Conservation (phyloP, 2,888 invertebrate genomes). For the Cotesia congregata region DNA sequence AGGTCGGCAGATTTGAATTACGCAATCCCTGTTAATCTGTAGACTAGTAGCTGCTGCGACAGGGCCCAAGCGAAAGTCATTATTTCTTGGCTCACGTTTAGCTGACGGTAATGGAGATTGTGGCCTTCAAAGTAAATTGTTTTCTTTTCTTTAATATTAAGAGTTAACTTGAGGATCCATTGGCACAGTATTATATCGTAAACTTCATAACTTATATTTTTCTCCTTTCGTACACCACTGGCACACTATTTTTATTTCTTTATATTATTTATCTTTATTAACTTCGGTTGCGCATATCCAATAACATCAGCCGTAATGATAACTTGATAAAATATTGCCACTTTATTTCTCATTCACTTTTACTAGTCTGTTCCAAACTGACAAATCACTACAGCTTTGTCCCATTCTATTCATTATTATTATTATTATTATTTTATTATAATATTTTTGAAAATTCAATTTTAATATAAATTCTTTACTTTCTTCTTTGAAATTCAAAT, state of each 20-base stretch:
- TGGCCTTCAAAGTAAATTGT: conserved; percentile 71
- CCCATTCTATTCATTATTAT: no score
- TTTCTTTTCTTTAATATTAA: conserved; percentile 53
- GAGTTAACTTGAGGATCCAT: neutral
- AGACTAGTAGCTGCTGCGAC: conserved; percentile 46
- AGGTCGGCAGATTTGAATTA: conserved; percentile 48
- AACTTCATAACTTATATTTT: no score
- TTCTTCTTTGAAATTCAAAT: no score
- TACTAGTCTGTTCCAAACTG: neutral
- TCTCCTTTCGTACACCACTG: neutral
- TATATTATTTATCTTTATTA: no score
- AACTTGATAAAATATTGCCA: neutral
- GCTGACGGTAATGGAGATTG: conserved; percentile 66
- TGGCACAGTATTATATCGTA: no score
- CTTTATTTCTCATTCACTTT: neutral
- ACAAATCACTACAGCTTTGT: no score
- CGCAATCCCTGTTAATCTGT: conserved; percentile 52
- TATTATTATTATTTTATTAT: no score
- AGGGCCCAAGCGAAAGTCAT: conserved; percentile 67
- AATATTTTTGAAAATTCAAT: no score
- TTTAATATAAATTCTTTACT: no score
- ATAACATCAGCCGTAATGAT: neutral
- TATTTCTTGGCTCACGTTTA: conserved; percentile 65
- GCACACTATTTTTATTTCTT: neutral
- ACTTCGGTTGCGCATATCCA: neutral